Evolutionary conservation across 2,113 vertebrate species (phyloP).

Genomic region (Lethenteron camtschaticum): DNA sequence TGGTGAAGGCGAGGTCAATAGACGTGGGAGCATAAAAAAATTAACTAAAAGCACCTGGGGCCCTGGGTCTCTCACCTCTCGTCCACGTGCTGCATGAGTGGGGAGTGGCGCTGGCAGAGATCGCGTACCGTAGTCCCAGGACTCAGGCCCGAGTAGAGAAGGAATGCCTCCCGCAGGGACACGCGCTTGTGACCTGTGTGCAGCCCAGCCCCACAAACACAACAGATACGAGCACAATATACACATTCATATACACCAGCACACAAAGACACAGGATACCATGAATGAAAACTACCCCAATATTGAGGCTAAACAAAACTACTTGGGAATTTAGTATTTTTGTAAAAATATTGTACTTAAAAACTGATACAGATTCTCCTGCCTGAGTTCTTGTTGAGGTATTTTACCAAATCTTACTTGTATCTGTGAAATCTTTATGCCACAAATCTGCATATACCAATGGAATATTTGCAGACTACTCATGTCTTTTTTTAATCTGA

Average conservation of each 20-base stretch:
- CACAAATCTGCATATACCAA: no score
- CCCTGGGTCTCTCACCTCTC: constrained; percentile 34
- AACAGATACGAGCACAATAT: background rate
- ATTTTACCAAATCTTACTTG: no score
- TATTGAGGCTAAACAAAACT: no score
- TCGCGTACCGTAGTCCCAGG: constrained; percentile 44
- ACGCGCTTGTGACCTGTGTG: constrained; percentile 54
- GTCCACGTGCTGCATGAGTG: constrained; percentile 71
- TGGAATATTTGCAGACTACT: no score
- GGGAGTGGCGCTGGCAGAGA: constrained; percentile 54
- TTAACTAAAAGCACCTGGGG: background rate
- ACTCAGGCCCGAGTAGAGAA: constrained; percentile 44
- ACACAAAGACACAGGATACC: background rate
- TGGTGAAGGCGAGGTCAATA: background rate
- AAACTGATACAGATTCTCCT: no score
- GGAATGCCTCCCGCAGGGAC: constrained; percentile 60
- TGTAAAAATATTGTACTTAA: no score
- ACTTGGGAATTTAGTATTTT: no score
- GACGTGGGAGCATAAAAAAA: constrained; percentile 1
- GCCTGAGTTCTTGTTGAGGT: no score
- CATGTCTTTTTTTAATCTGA: no score
- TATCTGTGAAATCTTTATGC: no score
- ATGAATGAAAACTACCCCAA: no score
- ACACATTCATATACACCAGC: background rate
- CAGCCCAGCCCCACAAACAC: background rate